Percentiles rank a stretch among this genome's conserved stretches.
phyloP scores from a whole-genome alignment of 2,113 vertebrate species.

The Sceloporus undulatus region DNA sequence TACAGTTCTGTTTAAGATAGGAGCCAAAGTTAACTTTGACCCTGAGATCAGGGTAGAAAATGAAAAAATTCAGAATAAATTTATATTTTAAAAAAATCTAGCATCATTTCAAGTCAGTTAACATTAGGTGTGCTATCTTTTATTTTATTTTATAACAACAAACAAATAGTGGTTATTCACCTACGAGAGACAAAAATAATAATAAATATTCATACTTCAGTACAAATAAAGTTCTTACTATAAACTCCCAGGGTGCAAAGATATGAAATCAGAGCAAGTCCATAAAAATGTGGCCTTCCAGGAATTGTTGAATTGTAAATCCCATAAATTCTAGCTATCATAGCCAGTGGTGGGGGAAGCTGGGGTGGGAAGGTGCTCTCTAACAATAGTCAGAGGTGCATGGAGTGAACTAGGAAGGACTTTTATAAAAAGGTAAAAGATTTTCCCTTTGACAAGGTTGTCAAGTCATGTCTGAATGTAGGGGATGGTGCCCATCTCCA shows the following conservation, averaged over 20 bases:
- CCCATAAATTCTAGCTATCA: not conserved
- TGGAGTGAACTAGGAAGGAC: too few species aligned
- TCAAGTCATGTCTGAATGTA: too few species aligned
- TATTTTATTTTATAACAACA: not conserved
- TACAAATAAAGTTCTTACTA: not conserved
- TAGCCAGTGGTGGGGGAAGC: not conserved
- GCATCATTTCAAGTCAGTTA: not conserved
- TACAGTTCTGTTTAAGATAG: not conserved
- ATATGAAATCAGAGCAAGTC: not conserved
- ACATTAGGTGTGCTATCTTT: not conserved
- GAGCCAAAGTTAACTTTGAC: not conserved
- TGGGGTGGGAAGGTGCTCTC: not conserved
- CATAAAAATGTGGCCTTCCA: not conserved
- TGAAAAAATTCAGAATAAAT: constrained; percentile 15
- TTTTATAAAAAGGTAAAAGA: too few species aligned
- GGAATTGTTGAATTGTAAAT: not conserved
- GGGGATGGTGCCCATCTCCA: too few species aligned
- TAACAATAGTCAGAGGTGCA: not conserved
- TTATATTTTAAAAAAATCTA: not conserved
- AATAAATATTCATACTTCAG: not conserved
- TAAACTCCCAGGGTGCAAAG: not conserved
- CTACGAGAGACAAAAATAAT: not conserved
- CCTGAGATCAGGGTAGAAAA: not conserved
- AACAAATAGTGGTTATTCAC: not conserved
- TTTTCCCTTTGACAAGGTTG: too few species aligned